These are phyloP conservation scores for Acanthurus leucopareius DNA, from an alignment of 2,797 vertebrate genomes.

Conservation along the genomic window DNA sequence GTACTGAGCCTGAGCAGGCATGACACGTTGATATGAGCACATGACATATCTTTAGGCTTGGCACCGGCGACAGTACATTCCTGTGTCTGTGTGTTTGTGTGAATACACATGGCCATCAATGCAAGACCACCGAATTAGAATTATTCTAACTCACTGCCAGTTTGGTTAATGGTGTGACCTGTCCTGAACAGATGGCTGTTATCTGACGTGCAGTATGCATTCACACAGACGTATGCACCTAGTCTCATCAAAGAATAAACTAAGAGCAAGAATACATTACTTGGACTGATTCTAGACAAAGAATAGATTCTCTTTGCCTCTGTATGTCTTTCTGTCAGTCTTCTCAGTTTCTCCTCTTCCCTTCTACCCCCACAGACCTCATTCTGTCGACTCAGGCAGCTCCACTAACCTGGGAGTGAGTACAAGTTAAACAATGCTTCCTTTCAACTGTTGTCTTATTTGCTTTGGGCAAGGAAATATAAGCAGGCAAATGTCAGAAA, in stretches of 20 bases:
- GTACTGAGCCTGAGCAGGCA: conserved; percentile 55
- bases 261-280: conserved; percentile 28
- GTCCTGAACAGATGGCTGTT: conserved; percentile 34
- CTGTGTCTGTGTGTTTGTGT: conserved; percentile 28
- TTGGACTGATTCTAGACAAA: conserved; percentile 31
- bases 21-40: conserved; percentile 69
- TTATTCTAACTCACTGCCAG: conserved; percentile 44
- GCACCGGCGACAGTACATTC: conserved; percentile 40
- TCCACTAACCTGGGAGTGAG: conserved; percentile 55
- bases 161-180: conserved; percentile 47
- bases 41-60: conserved; percentile 67
- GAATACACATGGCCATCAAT: conserved; percentile 34
- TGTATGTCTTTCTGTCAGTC: conserved; percentile 35
- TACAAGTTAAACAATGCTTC: conserved; percentile 63
- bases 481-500: conserved; percentile 61
- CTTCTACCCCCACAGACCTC: conserved; percentile 61
- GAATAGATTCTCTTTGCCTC: conserved; percentile 28
- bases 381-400: conserved; percentile 71
- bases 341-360: conserved; percentile 36
- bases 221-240: conserved; percentile 6
- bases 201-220: conserved; percentile 15
- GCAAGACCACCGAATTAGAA: conserved; percentile 65
- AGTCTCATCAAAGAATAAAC: conserved; percentile 31
- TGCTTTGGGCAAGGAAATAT: conserved; percentile 66
- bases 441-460: conserved; percentile 65